Evolutionary conservation across 2,113 vertebrate species (phyloP).

Genomic region (Datnioides undecimradiatus): DNA sequence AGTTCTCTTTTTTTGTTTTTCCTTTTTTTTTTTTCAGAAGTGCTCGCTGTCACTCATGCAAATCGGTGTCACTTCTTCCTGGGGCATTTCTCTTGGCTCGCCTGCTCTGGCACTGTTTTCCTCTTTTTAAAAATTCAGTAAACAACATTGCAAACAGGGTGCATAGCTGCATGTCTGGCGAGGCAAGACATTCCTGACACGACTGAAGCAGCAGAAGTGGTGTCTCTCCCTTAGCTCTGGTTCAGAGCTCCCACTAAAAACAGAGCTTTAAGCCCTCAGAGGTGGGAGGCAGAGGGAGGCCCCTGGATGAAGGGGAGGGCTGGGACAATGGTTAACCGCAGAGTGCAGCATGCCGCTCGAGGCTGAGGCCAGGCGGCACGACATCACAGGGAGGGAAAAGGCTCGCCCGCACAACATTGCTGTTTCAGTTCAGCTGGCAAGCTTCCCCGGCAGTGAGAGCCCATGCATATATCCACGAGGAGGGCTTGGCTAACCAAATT

Average conservation of each 20-base stretch:
- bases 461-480: conserved; percentile 36
- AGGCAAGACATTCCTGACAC: conserved; percentile 35
- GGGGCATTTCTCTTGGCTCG: conserved; percentile 52
- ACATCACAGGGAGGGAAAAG: conserved; percentile 69
- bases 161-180: conserved; percentile 31
- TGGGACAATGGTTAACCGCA: conserved; percentile 82
- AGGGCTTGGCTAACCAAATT: conserved; percentile 63
- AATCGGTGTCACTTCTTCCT: conserved; percentile 69
- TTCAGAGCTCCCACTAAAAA: conserved; percentile 56
- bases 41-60: conserved; percentile 68
- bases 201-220: conserved; percentile 31
- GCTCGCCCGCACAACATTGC: conserved; percentile 53
- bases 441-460: conserved; percentile 39
- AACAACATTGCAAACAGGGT: conserved; percentile 16
- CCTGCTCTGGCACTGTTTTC: conserved; percentile 43
- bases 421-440: conserved; percentile 40
- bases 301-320: conserved; percentile 65
- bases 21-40: conserved; percentile 64
- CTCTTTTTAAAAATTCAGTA: not conserved
- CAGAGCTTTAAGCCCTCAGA: conserved; percentile 50
- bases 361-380: conserved; percentile 63
- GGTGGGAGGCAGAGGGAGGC: conserved; percentile 51
- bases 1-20: conserved; percentile 64
- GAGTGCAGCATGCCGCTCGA: conserved; percentile 60
- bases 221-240: conserved; percentile 55